Evolutionary conservation across 2,888 invertebrate genomes (phyloP), one percentile per base, ranked within the genome.

Genomic region (Hymenopus coronatus): DNA sequence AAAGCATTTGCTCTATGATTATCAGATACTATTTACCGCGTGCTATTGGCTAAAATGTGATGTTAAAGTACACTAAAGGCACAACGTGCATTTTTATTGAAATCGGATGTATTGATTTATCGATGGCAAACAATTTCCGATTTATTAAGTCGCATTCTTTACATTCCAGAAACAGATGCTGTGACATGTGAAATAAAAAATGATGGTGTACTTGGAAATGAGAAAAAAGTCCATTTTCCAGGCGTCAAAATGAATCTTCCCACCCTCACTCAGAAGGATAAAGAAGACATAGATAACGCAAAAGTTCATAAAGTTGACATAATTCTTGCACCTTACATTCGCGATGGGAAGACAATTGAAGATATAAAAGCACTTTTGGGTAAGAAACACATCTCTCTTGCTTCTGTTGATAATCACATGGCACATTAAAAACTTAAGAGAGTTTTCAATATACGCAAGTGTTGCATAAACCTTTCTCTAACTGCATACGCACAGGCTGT

Each of bases 281-380:
- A 97, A 93, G 95, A 96, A 25, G 99, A 99, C 93, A 94, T 99
- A 91, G 93, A 95, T 90, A 98, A 99, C 92, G 99, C 98, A 88
- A 97, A 98, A 8, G 97, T 98, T 91, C 97, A 98, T 93, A 96
- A 94, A 91, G 97, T 98, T 88, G 98, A 99, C 93, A 99, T 99
- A 96, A 96, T 99, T 89, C 99, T 99, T 93, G 99, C 99, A 0
- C 99, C 99, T 0, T 99, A 99, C 94, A 99, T 99, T 92, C 96
- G 99, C 91, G 97, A 97, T 93, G 98, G 97, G 3, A 95, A 95
- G 0, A 98, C 98, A 27, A 95, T 99, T 9, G 93, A 95, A n/a
- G 97, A 98, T 93, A 98, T 99, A 92, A 96, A 98, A 90, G 93
- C 94, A 88, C 96, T 98, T 91, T 95, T 99, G 88, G 93, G 98